phyloP scores from a whole-genome alignment of 2,888 invertebrate species.

The Eubasilissa splendida region DNA sequence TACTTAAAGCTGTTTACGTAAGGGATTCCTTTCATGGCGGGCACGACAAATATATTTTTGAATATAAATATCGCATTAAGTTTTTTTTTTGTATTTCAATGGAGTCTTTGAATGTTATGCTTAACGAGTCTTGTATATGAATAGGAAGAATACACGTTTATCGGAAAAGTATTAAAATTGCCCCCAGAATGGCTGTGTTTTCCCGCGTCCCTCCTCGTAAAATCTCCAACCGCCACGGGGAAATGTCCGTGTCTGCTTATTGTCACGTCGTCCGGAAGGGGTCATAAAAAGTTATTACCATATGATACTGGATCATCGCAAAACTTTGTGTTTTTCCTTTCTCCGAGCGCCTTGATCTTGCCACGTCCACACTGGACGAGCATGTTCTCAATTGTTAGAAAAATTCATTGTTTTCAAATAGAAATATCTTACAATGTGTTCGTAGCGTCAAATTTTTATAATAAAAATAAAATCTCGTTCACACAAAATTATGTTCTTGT shows the following conservation, averaged over 20 bases:
- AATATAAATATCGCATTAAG: conserved; percentile 36
- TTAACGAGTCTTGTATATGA: conserved; percentile 32
- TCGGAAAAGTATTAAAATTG: conserved; percentile 43
- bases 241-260: conserved; percentile 54
- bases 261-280: conserved; percentile 56
- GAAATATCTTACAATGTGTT: too few relatives aligned
- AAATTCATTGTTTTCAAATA: too few relatives aligned
- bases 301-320: conserved; percentile 57
- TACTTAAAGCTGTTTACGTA: conserved; percentile 37
- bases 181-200: conserved; percentile 46
- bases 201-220: conserved; percentile 22
- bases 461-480: too few relatives aligned
- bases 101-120: conserved; percentile 6
- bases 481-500: too few relatives aligned
- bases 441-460: too few relatives aligned
- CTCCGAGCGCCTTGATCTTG: background rate
- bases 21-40: conserved; percentile 3
- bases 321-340: conserved; percentile 45
- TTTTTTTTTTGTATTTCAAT: conserved; percentile 32
- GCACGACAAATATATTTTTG: conserved; percentile 38
- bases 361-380: background rate
- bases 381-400: background rate
- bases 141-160: conserved; percentile 22
- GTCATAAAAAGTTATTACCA: conserved; percentile 58
- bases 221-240: conserved; percentile 18